phyloP scores from a whole-genome alignment of 2,797 vertebrate genomes.

The Acanthopagrus latus region DNA sequence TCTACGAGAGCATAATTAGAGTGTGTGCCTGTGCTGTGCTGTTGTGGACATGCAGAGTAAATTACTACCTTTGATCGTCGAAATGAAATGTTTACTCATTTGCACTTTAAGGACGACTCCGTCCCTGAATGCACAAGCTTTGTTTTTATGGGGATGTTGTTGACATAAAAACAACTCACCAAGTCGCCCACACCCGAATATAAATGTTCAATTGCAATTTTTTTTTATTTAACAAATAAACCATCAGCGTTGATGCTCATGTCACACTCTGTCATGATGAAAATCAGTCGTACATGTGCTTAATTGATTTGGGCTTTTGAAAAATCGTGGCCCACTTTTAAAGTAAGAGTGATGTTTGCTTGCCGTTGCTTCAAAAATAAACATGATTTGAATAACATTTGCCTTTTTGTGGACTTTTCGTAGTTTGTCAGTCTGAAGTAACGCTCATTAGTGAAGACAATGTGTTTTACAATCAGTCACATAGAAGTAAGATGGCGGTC shows the following conservation, averaged over 20 bases:
- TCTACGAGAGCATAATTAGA: constrained; percentile 51
- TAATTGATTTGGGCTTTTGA: constrained; percentile 18
- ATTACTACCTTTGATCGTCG: constrained; percentile 72
- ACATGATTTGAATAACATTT: constrained; percentile 45
- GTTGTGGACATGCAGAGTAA: constrained; percentile 58
- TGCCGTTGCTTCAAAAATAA: constrained; percentile 73
- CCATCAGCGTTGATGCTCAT: not conserved
- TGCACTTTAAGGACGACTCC: constrained; percentile 73
- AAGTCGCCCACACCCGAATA: constrained; percentile 12
- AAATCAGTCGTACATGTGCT: constrained; percentile 19
- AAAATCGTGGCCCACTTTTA: constrained; percentile 19
- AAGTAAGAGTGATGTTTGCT: constrained; percentile 55
- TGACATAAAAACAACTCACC: constrained; percentile 43
- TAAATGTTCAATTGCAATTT: constrained; percentile 14
- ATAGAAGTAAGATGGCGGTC: not conserved
- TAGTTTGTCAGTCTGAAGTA: not conserved
- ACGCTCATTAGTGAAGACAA: not conserved
- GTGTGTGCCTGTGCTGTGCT: constrained; percentile 49
- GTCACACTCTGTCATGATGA: not conserved
- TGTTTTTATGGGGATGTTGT: constrained; percentile 49
- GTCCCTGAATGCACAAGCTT: constrained; percentile 43
- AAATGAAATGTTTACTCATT: constrained; percentile 75
- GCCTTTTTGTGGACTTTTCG: constrained; percentile 15
- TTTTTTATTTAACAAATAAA: constrained; percentile 26
- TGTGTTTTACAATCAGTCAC: no score